Evolutionary conservation across 2,113 vertebrate species (phyloP).

Genomic region (Actenoides lindsayi): DNA sequence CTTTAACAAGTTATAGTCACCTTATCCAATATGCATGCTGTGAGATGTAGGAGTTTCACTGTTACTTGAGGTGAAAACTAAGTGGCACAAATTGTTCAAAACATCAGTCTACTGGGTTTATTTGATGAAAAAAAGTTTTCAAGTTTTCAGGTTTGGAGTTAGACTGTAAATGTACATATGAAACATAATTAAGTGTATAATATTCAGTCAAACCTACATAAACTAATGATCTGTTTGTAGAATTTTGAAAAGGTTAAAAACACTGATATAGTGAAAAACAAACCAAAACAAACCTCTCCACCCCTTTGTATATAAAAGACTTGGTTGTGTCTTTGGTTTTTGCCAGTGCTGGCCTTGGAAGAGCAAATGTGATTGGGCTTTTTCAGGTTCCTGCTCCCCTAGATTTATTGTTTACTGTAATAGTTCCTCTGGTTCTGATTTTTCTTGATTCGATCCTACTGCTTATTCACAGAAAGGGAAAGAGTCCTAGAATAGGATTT

Average conservation of each 20-base stretch:
- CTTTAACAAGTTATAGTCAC: background rate
- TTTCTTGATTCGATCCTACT: background rate
- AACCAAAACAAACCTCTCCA: background rate
- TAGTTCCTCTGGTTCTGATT: background rate
- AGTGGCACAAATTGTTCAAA: background rate
- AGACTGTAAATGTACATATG: background rate
- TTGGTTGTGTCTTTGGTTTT: background rate
- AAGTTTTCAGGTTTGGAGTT: background rate
- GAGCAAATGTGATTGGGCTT: background rate
- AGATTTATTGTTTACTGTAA: background rate
- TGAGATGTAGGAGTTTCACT: background rate
- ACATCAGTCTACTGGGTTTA: background rate
- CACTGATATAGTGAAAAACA: background rate
- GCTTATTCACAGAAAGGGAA: background rate
- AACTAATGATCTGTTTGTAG: background rate
- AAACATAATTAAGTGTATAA: background rate
- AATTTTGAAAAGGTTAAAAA: background rate
- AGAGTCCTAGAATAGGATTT: background rate
- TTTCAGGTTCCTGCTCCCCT: background rate
- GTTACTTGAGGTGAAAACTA: background rate
- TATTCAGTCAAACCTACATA: background rate
- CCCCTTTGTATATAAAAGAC: background rate
- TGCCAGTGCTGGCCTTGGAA: background rate
- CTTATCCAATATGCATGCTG: background rate
- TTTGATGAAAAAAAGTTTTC: background rate